Percentiles rank a stretch among this genome's conserved stretches.
Conservation (phyloP, 2,797 vertebrate species). For the Vespertilio murinus region DNA sequence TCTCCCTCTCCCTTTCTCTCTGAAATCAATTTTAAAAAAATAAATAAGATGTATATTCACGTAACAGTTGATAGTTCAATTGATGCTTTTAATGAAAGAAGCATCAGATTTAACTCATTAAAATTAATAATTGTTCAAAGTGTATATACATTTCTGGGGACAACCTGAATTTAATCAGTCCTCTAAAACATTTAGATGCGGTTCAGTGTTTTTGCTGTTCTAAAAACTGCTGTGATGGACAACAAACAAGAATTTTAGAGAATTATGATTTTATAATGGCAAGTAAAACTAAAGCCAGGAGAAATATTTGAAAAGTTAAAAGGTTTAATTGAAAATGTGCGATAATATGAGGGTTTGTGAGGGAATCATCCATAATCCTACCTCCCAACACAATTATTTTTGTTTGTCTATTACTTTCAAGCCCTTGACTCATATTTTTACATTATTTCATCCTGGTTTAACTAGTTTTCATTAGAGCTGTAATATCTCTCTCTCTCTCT, state of each 20-base stretch:
- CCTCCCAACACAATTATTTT: neutral
- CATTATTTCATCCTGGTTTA: conserved; percentile 6
- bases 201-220: neutral
- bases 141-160: too few species aligned
- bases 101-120: too few species aligned
- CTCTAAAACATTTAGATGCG: neutral
- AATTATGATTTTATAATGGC: neutral
- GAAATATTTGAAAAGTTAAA: conserved; percentile 25
- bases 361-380: neutral
- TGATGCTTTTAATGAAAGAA: too few species aligned
- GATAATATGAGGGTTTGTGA: neutral
- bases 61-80: too few species aligned
- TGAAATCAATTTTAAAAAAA: too few species aligned
- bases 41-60: too few species aligned
- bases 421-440: neutral
- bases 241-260: neutral
- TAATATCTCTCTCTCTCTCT: neutral
- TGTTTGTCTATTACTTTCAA: neutral
- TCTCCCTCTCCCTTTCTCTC: too few species aligned
- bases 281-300: neutral
- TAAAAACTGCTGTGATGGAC: conserved; percentile 19
- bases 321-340: neutral
- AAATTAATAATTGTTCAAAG: too few species aligned
- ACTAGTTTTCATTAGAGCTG: conserved; percentile 30
- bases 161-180: too few species aligned